phyloP scores from a whole-genome alignment of 2,888 invertebrate genomes.

The Beris morrisii region DNA sequence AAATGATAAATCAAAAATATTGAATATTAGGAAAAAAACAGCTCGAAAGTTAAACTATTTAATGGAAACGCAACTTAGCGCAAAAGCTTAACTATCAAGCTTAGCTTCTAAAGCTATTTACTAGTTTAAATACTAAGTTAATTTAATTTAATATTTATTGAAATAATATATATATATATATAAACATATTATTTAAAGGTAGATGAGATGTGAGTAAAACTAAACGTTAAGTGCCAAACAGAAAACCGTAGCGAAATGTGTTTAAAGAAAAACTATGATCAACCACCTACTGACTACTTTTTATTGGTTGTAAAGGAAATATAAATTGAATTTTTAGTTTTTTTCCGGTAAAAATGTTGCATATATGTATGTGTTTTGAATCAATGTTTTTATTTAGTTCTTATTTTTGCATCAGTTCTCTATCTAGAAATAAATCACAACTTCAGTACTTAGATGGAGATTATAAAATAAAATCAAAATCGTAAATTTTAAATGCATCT shows the following conservation, averaged over 20 bases:
- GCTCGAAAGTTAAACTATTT: not conserved
- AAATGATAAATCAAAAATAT: not conserved
- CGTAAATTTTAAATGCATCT: too few relatives aligned
- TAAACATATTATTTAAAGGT: slow-evolving; percentile 10
- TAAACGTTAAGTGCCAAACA: slow-evolving; percentile 30
- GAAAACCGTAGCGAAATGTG: slow-evolving; percentile 1
- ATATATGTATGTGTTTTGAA: too few relatives aligned
- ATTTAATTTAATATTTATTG: slow-evolving; percentile 32
- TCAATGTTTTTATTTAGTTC: too few relatives aligned
- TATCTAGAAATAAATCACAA: too few relatives aligned
- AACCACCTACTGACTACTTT: too few relatives aligned
- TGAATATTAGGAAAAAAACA: not conserved
- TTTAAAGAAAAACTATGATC: too few relatives aligned
- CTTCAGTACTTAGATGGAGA: too few relatives aligned
- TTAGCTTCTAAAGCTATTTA: slow-evolving; percentile 24
- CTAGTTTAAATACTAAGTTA: slow-evolving; percentile 23
- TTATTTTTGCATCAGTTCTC: too few relatives aligned
- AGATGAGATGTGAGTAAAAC: not conserved
- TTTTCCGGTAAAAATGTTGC: too few relatives aligned
- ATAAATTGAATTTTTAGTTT: too few relatives aligned
- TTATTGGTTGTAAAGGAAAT: too few relatives aligned
- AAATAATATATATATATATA: slow-evolving; percentile 3
- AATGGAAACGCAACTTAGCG: not conserved
- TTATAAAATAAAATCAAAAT: too few relatives aligned
- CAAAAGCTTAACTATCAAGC: not conserved